phyloP scores from a whole-genome alignment of 2,888 invertebrate genomes.

The Mythimna pallens region DNA sequence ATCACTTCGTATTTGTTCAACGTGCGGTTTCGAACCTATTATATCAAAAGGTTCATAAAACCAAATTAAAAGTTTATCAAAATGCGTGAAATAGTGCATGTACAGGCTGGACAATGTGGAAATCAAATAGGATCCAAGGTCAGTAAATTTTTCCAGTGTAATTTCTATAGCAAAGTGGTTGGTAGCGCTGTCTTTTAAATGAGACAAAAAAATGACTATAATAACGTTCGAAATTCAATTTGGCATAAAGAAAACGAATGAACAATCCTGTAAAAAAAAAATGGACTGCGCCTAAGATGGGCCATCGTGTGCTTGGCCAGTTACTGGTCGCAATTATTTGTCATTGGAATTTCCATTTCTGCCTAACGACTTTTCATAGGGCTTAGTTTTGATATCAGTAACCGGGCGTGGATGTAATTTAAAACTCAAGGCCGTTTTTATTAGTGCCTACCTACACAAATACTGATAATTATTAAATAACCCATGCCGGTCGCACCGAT shows the following conservation, averaged over 20 bases:
- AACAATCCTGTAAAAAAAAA: slow-evolving; percentile 1
- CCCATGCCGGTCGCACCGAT: slow-evolving; percentile 9
- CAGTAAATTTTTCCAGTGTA: slow-evolving; percentile 60
- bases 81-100: slow-evolving; percentile 98
- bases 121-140: slow-evolving; percentile 99
- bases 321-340: background rate
- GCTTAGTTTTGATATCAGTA: slow-evolving; percentile 3
- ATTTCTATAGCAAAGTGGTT: slow-evolving; percentile 9
- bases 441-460: slow-evolving; percentile 27
- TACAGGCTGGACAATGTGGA: slow-evolving; percentile 98
- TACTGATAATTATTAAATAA: slow-evolving; percentile 30
- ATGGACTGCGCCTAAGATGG: slow-evolving; percentile 11
- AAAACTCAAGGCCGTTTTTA: slow-evolving; percentile 34
- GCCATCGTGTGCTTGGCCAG: slow-evolving; percentile 30
- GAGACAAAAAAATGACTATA: slow-evolving; percentile 6
- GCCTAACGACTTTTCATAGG: slow-evolving; percentile 18
- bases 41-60: slow-evolving; percentile 31
- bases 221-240: slow-evolving; percentile 38
- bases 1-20: slow-evolving; percentile 52
- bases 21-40: slow-evolving; percentile 52
- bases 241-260: background rate
- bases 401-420: slow-evolving; percentile 29
- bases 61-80: slow-evolving; percentile 39
- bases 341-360: background rate
- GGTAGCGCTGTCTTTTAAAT: background rate